Conservation (phyloP, 1,140 invertebrate species). For the Phocides pigmalion region DNA sequence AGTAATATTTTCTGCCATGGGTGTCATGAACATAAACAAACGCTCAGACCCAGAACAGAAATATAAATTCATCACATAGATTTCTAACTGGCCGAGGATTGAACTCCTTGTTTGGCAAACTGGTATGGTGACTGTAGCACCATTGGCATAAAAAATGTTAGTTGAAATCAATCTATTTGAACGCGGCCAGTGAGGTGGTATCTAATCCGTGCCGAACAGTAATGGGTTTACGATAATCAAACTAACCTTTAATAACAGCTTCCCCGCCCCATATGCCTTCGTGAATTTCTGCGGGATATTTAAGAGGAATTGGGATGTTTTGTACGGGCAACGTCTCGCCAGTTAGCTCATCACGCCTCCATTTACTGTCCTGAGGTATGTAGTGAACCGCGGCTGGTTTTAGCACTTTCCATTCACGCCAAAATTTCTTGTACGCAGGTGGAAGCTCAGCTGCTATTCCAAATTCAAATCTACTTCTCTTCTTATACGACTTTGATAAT, state of each 20-base stretch:
- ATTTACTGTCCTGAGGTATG: constrained; percentile 89
- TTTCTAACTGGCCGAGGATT: too few species aligned
- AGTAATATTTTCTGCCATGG: too few species aligned
- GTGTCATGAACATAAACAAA: too few species aligned
- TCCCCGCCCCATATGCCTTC: constrained; percentile 98
- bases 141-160: too few species aligned
- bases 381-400: constrained; percentile 94
- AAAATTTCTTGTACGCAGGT: constrained; percentile 94
- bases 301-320: constrained; percentile 91
- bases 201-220: too few species aligned
- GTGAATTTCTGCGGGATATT: constrained; percentile 91
- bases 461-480: constrained; percentile 83
- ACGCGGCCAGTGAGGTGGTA: too few species aligned
- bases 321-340: constrained; percentile 89
- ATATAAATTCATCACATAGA: too few species aligned
- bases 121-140: too few species aligned
- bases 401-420: constrained; percentile 91
- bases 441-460: constrained; percentile 89
- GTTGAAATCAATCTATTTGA: too few species aligned
- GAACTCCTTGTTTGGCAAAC: too few species aligned
- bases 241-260: constrained; percentile 90
- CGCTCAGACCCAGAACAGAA: too few species aligned
- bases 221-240: too few species aligned
- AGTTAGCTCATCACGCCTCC: constrained; percentile 88
- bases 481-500: constrained; percentile 74